A percentile compares a stretch with the other conserved stretches of the same genome.
phyloP scores from a whole-genome alignment of 2,113 vertebrate species.

The Passer montanus region DNA sequence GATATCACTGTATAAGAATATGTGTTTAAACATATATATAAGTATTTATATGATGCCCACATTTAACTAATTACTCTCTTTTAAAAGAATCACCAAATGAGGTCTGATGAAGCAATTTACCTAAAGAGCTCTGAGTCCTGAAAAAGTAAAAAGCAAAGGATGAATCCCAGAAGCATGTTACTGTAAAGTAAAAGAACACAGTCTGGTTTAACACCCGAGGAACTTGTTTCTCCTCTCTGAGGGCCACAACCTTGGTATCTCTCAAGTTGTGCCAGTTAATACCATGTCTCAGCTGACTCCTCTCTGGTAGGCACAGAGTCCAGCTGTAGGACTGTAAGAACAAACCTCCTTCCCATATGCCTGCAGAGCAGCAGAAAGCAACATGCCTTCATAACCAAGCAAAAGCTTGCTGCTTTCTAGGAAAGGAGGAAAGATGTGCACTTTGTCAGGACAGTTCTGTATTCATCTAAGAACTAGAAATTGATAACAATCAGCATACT shows the following conservation, averaged over 20 bases:
- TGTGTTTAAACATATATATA: not conserved
- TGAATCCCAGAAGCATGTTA: not conserved
- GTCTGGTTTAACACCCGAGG: not conserved
- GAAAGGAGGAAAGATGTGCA: accelerated
- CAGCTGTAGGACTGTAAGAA: not conserved
- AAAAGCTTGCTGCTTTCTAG: not conserved
- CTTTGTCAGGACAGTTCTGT: not conserved
- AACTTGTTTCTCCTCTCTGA: not conserved
- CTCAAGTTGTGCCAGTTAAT: not conserved
- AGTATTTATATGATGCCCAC: not conserved
- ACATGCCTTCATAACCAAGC: accelerated
- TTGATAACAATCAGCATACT: not conserved
- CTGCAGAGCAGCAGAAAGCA: not conserved
- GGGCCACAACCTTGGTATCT: not conserved
- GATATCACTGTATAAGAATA: not conserved
- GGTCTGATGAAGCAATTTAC: not conserved
- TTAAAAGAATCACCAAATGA: not conserved
- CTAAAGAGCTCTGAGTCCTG: not conserved
- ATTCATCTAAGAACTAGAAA: not conserved
- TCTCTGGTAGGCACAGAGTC: not conserved
- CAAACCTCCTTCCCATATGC: not conserved
- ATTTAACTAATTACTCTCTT: not conserved
- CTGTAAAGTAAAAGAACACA: not conserved
- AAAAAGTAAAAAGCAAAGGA: not conserved
- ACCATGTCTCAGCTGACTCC: not conserved